phyloP scores from a whole-genome alignment of 2,113 vertebrate genomes.

The Nannospalax galili region DNA sequence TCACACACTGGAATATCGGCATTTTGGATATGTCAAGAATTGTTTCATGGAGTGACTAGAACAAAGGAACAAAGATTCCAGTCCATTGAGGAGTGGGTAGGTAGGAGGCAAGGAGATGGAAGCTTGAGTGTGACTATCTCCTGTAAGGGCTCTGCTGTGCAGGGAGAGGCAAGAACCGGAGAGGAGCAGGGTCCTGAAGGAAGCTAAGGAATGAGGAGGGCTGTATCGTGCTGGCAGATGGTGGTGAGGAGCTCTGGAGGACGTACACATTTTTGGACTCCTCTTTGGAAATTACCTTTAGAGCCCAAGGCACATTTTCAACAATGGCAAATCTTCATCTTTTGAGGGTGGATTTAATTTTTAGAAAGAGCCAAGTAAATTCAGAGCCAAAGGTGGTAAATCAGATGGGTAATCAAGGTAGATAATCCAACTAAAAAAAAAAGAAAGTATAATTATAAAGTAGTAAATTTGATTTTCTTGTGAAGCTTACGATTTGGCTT shows the following conservation, averaged over 20 bases:
- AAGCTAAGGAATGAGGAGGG: neutral
- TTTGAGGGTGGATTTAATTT: constrained; percentile 72
- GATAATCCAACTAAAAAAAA: constrained; percentile 29
- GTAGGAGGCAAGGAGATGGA: neutral
- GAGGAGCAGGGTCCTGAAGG: neutral
- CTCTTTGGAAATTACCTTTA: constrained; percentile 70
- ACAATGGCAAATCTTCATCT: constrained; percentile 69
- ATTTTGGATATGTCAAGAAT: neutral
- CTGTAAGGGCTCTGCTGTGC: neutral
- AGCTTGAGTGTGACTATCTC: neutral
- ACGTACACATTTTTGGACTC: constrained; percentile 63
- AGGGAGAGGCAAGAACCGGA: neutral
- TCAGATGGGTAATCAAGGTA: constrained; percentile 74
- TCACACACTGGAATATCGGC: neutral
- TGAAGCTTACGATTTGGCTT: constrained; percentile 67
- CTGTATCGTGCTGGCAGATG: neutral
- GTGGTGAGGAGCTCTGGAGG: neutral
- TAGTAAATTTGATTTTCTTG: constrained; percentile 66
- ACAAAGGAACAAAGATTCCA: neutral
- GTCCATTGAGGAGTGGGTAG: neutral
- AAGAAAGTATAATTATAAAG: constrained; percentile 71
- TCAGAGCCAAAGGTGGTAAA: constrained; percentile 75
- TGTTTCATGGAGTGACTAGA: neutral
- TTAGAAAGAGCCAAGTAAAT: constrained; percentile 47
- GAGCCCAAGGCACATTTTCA: constrained; percentile 74